Base-by-base conservation (phyloP, 2,113 vertebrate genomes). In the Solenodon paradoxus region DNA sequence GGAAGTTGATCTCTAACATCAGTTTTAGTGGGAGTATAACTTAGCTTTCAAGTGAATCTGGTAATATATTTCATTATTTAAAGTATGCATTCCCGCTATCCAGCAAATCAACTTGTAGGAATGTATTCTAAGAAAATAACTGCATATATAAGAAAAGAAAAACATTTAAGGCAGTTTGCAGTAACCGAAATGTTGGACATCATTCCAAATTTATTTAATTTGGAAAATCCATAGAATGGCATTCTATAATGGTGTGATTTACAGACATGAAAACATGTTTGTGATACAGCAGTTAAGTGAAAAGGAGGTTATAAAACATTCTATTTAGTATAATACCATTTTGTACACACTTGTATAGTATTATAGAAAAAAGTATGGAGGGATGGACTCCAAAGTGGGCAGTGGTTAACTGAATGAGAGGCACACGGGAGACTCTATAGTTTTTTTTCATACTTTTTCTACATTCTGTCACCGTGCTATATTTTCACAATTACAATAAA, bases 121-220 rank as follows among this genome's bases (percentile, higher is more conserved):
- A 16, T 9, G 13, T 2, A 5, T 13, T 53, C 45, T 53, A 42
- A n/a, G 59, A 53, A 22, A 72, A 47, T 7, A 28, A 20, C 35
- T 32, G 13, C 1, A 3, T 30, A 11, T 5, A 5, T 38, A 7
- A 35, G 66, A 59, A 19, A 55, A 75, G 42, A 49, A 0, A 13
- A 8, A 40, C 0, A 0, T 0, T 4, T 1, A 20, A n/a, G 20
- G 53, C 9, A 49, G 40, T 59, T 51, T n/a, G n/a, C n/a, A n/a
- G 66, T 28, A 11, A 28, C 35, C 26, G 17, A 35, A 63, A 32
- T 40, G 45, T 32, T 2, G n/a, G 42, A 3, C 4, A 24, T 3
- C 15, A 30, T 1, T 16, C 49, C 78, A 12, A 20, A 6, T 32
- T 20, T 2, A 32, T 11, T n/a, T 22, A 2, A 68, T 51, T 17